Evolutionary conservation across 1,140 invertebrate genomes (phyloP), one percentile per base, ranked within the genome.

Genomic region (Pristionchus pacificus): DNA sequence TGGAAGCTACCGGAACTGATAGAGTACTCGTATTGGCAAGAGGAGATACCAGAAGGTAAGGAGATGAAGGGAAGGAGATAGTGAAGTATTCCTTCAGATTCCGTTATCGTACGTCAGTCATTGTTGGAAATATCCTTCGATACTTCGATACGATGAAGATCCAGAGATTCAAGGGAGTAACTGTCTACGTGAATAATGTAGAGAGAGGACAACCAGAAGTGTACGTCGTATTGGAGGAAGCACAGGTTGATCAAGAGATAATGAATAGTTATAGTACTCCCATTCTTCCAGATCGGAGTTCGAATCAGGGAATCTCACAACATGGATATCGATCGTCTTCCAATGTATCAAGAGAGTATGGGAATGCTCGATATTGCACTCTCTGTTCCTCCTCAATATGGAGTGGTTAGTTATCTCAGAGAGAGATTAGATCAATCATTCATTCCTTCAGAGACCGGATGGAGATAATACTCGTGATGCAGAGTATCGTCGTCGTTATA

Each of bases 211-310:
- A 83, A 59, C 77, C 81, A 25, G 81, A 83, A 66, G 77, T 83
- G 31, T 83, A 83, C 67, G 81, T 83, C 0, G 82, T 84, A n/a
- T 68, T 83, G 60, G 82, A 84, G 66, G 81, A 83, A 72, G 82
- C 81, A 1, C 82, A 83, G 70, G 38, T 49, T 49, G 19, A 19
- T 49, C 38, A n/a, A n/a, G n/a, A n/a, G n/a, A n/a, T n/a, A n/a
- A n/a, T n/a, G n/a, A n/a, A n/a, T n/a, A n/a, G n/a, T n/a, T n/a
- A n/a, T n/a, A n/a, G 75, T 49, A 49, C 19, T 49, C 38, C 38
- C 38, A 10, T 19, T 49, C 19, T 19, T 19, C 38, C 38, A 80
- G 69, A 83, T 83, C 65, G 81, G 81, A 59, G 55, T 83, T 29
- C 58, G 80, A 19, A 84, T 83, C 60, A 64, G 82, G 19, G 81